These are phyloP conservation scores for Leiothrix lutea DNA, from an alignment of 2,113 vertebrate genomes.

Conservation along the genomic window DNA sequence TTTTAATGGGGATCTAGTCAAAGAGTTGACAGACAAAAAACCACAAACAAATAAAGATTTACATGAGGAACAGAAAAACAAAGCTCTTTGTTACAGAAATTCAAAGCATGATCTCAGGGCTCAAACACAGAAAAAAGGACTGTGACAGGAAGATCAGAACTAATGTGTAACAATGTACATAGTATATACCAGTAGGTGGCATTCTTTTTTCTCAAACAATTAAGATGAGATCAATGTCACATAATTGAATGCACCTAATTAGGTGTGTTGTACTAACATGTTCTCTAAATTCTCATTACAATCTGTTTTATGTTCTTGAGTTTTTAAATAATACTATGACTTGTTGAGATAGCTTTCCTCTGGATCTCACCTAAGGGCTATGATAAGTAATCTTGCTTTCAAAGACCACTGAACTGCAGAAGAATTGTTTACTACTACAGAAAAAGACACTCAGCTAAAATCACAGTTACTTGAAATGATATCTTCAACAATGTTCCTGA, in stretches of 20 bases:
- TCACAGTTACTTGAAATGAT: not conserved
- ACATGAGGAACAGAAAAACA: not conserved
- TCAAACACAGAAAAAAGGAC: not conserved
- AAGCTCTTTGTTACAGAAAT: not conserved
- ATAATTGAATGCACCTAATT: not conserved
- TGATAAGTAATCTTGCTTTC: not conserved
- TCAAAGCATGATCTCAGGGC: not conserved
- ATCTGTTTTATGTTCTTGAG: not conserved
- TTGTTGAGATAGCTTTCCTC: not conserved
- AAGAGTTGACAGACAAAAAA: not conserved
- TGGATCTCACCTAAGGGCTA: not conserved
- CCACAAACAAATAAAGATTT: not conserved
- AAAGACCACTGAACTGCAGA: not conserved
- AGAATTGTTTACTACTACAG: not conserved
- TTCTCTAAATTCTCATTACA: not conserved
- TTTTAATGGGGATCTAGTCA: not conserved
- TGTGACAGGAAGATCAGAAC: not conserved
- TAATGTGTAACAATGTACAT: not conserved
- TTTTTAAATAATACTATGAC: not conserved
- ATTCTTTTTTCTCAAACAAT: not conserved
- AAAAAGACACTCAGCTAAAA: not conserved
- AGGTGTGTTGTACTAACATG: not conserved
- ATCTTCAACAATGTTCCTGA: not conserved
- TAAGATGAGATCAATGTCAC: not conserved
- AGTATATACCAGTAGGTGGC: not conserved